Evolutionary conservation across 2,888 invertebrate species (phyloP), one percentile per base, ranked within the genome.

Genomic region (Diloba caeruleocephala): DNA sequence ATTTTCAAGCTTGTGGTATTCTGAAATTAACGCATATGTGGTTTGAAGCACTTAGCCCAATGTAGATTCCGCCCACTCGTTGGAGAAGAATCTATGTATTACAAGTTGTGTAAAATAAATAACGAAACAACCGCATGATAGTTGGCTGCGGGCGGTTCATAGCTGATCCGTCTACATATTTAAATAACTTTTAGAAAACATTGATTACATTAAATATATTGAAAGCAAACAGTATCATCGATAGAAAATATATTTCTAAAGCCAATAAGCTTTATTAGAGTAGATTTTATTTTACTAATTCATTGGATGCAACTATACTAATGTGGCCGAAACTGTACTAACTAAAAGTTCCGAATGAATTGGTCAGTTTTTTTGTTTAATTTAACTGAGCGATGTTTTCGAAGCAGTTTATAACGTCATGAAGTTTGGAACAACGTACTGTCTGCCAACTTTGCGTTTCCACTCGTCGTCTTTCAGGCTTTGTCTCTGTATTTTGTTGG

Each of bases 361-460:
- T 12, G 39, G 52, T 55, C 43, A 62, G 66, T 64, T 70, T 66
- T 21, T 66, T 57, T 31, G 54, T 57, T 65, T 69, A 64, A 72
- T 78, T 77, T 66, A 50, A 64, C 68, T 59, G 58, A 74, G 63
- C 51, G 56, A 62, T 46, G 45, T 70, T 77, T 74, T 63, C 62
- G 51, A 63, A 74, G 75, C 71, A 74, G 71, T 83, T 79, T 76
- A 76, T 79, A 72, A 73, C 63, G 74, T 71, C 74, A 67, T 60
- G 66, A 70, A 81, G 77, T 81, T 78, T 52, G 63, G 46, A 71
- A 76, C 74, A 79, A 26, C 36, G 21, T 25, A 78, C 79, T 76
- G 77, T 77, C 78, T 72, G 68, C 54, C 49, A 81, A 79, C 76
- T 79, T 78, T 45, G 10, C 17, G 29, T 50, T 49, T 33, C 15